These are phyloP conservation scores for Ailurus styani DNA, from an alignment of 2,113 vertebrate genomes.

Conservation along the genomic window DNA sequence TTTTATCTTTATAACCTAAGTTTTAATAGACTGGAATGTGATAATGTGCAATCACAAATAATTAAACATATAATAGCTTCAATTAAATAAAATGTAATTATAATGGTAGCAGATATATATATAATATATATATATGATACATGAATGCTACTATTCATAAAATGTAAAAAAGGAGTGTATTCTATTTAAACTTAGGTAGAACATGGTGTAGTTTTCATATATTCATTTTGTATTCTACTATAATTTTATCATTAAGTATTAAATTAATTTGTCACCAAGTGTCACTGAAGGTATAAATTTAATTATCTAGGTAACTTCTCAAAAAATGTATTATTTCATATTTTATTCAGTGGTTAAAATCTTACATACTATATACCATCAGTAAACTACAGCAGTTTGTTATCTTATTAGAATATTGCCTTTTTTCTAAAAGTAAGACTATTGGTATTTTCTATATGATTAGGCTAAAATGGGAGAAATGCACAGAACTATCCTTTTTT, in stretches of 20 bases:
- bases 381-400: neutral
- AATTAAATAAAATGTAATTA: neutral
- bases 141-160: neutral
- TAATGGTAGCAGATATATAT: neutral
- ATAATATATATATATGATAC: neutral
- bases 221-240: neutral
- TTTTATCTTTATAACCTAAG: neutral
- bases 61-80: conserved; percentile 16
- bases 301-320: neutral
- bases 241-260: neutral
- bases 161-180: neutral
- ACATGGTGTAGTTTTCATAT: neutral
- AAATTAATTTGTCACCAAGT: neutral
- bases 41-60: neutral
- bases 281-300: neutral
- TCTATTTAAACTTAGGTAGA: neutral
- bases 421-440: neutral
- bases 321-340: neutral
- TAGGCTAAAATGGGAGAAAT: neutral
- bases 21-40: conserved; percentile 31
- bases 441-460: neutral
- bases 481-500: neutral
- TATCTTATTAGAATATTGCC: neutral
- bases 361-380: neutral
- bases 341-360: neutral